These are phyloP conservation scores for Balanococcus diminutus DNA, from an alignment of 2,888 invertebrate species.

Conservation along the genomic window DNA sequence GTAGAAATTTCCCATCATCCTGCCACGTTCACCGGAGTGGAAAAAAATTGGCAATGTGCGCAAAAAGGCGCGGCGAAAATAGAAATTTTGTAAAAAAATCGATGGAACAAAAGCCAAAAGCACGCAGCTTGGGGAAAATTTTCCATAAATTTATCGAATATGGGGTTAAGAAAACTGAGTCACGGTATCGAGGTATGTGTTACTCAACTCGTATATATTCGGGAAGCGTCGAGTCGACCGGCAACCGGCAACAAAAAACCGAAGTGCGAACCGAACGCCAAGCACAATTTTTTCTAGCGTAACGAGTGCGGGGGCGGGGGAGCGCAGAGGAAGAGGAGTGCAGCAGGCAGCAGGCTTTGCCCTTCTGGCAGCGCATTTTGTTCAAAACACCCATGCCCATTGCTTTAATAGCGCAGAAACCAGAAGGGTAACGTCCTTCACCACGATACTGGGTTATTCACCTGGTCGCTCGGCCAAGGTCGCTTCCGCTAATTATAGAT, in stretches of 20 bases:
- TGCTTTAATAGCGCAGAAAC: conserved; percentile 51
- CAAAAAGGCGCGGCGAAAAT: not conserved
- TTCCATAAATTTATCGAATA: conserved; percentile 10
- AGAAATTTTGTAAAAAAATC: not conserved
- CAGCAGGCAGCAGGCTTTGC: not conserved
- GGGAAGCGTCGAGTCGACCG: not conserved
- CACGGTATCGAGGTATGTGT: conserved; percentile 37
- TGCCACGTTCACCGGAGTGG: no score
- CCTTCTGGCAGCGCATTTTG: conserved; percentile 22
- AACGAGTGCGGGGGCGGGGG: not conserved
- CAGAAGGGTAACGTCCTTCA: conserved; percentile 54
- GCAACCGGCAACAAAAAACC: not conserved
- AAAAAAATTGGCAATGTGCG: not conserved
- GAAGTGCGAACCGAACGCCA: conserved; percentile 5
- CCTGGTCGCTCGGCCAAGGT: conserved; percentile 56
- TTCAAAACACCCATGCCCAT: conserved; percentile 53
- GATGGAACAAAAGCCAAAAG: not conserved
- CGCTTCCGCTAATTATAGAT: conserved; percentile 56
- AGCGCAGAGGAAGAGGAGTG: not conserved
- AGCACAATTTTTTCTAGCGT: not conserved
- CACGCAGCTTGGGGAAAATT: not conserved
- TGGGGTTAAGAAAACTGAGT: conserved; percentile 31
- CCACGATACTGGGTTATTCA: conserved; percentile 55
- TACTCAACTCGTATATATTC: not conserved
- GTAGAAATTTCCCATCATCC: not conserved